Conservation (phyloP, 2,888 invertebrate genomes). For the Laothoe populi region DNA sequence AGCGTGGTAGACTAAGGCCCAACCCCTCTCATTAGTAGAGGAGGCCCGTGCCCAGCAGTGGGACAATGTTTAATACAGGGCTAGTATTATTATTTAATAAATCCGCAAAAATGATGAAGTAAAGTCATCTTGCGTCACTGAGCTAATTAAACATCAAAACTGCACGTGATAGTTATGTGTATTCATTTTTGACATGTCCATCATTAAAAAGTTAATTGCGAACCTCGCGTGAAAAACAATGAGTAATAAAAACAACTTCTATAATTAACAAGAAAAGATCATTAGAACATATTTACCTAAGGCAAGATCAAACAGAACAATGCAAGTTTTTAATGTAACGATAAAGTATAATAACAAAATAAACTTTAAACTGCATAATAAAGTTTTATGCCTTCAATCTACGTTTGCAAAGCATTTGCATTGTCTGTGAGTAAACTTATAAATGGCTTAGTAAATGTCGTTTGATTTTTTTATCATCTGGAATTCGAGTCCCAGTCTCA, state of each 20-base stretch:
- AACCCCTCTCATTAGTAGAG: too few relatives aligned
- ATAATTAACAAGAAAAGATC: constrained; percentile 7
- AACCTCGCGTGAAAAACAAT: not conserved
- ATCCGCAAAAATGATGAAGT: too few relatives aligned
- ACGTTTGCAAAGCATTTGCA: not conserved
- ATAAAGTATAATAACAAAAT: not conserved
- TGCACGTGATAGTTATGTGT: not conserved
- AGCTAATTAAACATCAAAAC: too few relatives aligned
- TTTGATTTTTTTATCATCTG: not conserved
- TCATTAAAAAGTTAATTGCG: not conserved
- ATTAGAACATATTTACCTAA: not conserved
- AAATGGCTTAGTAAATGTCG: not conserved
- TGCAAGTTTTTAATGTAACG: constrained; percentile 5
- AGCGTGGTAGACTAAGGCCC: too few relatives aligned
- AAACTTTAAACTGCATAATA: not conserved
- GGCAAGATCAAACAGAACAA: constrained; percentile 16
- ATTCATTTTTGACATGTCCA: not conserved
- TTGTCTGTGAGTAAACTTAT: not conserved
- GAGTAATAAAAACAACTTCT: constrained; percentile 2
- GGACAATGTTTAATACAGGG: too few relatives aligned
- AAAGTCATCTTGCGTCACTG: too few relatives aligned
- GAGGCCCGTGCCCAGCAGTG: too few relatives aligned
- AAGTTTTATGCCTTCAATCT: constrained; percentile 5
- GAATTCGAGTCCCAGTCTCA: too few relatives aligned
- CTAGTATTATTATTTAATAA: too few relatives aligned